Conservation (phyloP, 2,113 vertebrate species). For the Anguilla japonica region DNA sequence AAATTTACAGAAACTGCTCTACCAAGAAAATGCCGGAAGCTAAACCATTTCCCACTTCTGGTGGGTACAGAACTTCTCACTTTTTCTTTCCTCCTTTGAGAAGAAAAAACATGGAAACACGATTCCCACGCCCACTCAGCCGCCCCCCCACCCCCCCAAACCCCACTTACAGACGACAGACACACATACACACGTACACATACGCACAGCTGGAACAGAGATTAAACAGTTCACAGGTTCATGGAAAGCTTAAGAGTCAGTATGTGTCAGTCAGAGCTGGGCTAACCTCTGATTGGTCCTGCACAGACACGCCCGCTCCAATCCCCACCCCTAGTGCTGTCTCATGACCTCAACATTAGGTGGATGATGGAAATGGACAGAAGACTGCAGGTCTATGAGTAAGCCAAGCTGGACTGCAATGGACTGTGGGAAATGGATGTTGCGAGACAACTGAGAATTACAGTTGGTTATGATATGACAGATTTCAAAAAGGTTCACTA, state of each 20-base stretch:
- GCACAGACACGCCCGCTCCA: constrained; percentile 37
- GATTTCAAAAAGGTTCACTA: background rate
- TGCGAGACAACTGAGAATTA: background rate
- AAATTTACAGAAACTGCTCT: background rate
- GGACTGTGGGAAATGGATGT: constrained; percentile 16
- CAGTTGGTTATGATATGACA: background rate
- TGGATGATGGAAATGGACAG: background rate
- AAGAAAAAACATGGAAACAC: background rate
- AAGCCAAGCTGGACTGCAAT: background rate
- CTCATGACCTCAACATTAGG: background rate
- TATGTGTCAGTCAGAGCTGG: constrained; percentile 47
- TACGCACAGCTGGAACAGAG: constrained; percentile 31
- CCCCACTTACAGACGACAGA: constrained; percentile 8
- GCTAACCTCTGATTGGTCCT: constrained; percentile 48
- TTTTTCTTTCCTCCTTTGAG: background rate
- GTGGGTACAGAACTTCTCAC: background rate
- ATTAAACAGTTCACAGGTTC: constrained; percentile 44
- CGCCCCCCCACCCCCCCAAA: background rate
- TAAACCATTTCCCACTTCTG: background rate
- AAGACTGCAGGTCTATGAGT: background rate
- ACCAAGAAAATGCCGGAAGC: background rate
- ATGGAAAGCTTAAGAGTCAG: constrained; percentile 51
- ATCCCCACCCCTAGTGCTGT: background rate
- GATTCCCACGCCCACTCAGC: background rate
- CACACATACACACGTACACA: constrained; percentile 3